Evolutionary conservation across 1,140 invertebrate species (phyloP).

Genomic region (Dryas iulia): DNA sequence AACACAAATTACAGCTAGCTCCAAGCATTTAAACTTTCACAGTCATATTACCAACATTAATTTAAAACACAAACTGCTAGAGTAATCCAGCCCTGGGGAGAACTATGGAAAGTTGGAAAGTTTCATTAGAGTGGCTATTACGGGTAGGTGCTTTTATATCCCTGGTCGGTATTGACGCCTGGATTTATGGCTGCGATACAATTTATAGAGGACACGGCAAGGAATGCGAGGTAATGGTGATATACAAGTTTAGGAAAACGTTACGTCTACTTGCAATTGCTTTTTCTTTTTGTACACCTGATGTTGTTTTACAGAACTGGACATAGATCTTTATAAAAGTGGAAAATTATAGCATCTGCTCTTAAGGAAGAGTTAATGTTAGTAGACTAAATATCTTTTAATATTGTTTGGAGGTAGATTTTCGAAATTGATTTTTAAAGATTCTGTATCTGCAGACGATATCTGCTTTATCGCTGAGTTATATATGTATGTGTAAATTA

Average conservation of each 20-base stretch:
- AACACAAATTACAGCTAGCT: slow-evolving; percentile 15
- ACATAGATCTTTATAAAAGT: background rate
- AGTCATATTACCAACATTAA: slow-evolving; percentile 27
- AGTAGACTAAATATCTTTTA: too few species aligned
- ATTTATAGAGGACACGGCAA: slow-evolving; percentile 35
- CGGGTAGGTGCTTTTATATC: slow-evolving; percentile 36
- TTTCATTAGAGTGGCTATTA: slow-evolving; percentile 46
- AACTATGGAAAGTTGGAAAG: slow-evolving; percentile 35
- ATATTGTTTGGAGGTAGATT: too few species aligned
- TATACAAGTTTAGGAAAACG: slow-evolving; percentile 7
- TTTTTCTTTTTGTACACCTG: slow-evolving; percentile 4
- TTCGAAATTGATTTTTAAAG: too few species aligned
- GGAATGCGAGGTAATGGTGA: slow-evolving; percentile 15
- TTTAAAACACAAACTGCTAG: slow-evolving; percentile 30
- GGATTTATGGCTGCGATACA: slow-evolving; percentile 43
- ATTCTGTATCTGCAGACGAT: too few species aligned
- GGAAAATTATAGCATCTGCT: background rate
- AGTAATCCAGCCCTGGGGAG: slow-evolving; percentile 24
- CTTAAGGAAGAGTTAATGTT: background rate
- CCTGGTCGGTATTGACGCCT: slow-evolving; percentile 33
- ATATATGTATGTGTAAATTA: too few species aligned
- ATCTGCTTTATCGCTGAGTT: too few species aligned
- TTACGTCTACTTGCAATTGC: background rate
- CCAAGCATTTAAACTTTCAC: slow-evolving; percentile 29
- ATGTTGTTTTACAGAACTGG: background rate